These are phyloP conservation scores for Caenorhabditis drosophilae DNA, from an alignment of 2,888 invertebrate species.

Conservation along the genomic window DNA sequence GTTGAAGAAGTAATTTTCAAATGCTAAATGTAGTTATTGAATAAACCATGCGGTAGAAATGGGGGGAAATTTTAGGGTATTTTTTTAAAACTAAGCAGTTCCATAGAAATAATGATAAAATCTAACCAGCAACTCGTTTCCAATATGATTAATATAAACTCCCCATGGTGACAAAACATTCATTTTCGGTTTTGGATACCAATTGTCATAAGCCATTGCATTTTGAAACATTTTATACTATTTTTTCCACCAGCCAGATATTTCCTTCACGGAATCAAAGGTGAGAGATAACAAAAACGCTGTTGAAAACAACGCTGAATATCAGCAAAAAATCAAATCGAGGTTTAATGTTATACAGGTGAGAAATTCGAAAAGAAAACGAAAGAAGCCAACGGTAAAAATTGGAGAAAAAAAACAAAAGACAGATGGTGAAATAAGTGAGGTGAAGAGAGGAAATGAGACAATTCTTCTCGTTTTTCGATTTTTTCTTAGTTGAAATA, in stretches of 20 bases:
- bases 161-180: conserved; percentile 66
- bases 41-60: too few species aligned
- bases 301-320: too few species aligned
- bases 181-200: conserved; percentile 42
- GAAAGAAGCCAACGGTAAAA: not conserved
- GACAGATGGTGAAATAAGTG: not conserved
- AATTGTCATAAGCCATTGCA: conserved; percentile 45
- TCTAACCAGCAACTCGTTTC: conserved; percentile 50
- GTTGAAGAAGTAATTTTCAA: conserved; percentile 34
- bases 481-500: too few species aligned
- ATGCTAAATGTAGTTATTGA: conserved; percentile 38
- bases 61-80: too few species aligned
- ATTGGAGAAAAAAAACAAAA: not conserved
- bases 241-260: too few species aligned
- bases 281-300: too few species aligned
- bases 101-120: conserved; percentile 14
- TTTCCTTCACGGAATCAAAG: too few species aligned
- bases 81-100: too few species aligned
- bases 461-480: too few species aligned
- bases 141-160: conserved; percentile 66
- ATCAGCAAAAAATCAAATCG: conserved; percentile 16
- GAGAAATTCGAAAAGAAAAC: not conserved
- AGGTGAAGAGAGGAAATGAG: conserved; percentile 9
- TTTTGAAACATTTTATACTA: conserved; percentile 31
- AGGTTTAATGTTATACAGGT: not conserved